These are phyloP conservation scores for Parnassius apollo DNA, from an alignment of 2,888 invertebrate species.

Conservation along the genomic window DNA sequence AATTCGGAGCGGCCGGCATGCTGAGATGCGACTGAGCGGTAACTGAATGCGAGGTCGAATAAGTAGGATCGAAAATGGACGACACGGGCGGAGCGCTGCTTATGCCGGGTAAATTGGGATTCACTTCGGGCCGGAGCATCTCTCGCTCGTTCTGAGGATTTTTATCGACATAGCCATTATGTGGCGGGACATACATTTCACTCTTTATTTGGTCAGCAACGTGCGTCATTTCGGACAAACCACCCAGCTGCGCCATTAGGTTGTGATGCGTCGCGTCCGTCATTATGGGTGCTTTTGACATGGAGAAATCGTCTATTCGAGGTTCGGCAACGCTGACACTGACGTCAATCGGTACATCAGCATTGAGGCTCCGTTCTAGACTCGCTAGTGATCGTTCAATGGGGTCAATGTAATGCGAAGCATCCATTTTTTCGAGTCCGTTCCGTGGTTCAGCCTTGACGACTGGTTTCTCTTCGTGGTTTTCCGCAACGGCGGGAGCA, in stretches of 20 bases:
- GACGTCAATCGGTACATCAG: conserved; percentile 79
- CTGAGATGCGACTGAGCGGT: conserved; percentile 60
- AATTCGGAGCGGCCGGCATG: conserved; percentile 45
- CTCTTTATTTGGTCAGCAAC: conserved; percentile 64
- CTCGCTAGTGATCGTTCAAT: conserved; percentile 87
- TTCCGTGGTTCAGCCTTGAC: conserved; percentile 63
- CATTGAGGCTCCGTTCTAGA: conserved; percentile 83
- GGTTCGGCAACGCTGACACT: conserved; percentile 73
- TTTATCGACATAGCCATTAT: conserved; percentile 71
- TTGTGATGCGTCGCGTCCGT: conserved; percentile 64
- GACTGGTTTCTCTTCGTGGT: conserved; percentile 49
- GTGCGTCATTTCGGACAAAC: conserved; percentile 61
- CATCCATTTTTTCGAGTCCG: conserved; percentile 68
- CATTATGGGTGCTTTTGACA: conserved; percentile 63
- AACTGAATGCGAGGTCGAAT: conserved; percentile 60
- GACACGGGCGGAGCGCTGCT: conserved; percentile 76
- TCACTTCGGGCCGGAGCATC: conserved; percentile 52
- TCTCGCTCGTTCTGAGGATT: conserved; percentile 57
- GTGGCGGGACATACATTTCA: conserved; percentile 63
- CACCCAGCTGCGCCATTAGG: conserved; percentile 73
- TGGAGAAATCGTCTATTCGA: conserved; percentile 71
- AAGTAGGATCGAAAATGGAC: conserved; percentile 85
- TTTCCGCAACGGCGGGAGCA: conserved; percentile 41
- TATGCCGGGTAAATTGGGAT: conserved; percentile 45
- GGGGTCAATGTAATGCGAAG: conserved; percentile 82